phyloP scores from a whole-genome alignment of 2,113 vertebrate species.

The Colistium nudipinnis region DNA sequence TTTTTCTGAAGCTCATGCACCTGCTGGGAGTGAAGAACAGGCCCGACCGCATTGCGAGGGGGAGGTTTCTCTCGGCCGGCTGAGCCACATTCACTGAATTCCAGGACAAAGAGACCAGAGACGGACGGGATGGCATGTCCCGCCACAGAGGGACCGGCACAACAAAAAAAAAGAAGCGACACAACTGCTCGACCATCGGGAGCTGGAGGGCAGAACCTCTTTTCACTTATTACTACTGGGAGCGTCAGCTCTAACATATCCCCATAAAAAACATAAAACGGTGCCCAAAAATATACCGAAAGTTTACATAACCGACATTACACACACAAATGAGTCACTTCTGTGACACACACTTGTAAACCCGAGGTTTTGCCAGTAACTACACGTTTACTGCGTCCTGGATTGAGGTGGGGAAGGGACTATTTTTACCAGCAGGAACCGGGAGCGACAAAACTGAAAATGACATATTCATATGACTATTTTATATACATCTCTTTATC shows the following conservation, averaged over 20 bases:
- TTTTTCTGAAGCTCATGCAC: slow-evolving; percentile 31
- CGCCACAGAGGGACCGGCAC: background rate
- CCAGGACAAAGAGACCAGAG: slow-evolving; percentile 43
- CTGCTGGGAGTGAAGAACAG: slow-evolving; percentile 54
- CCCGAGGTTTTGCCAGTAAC: background rate
- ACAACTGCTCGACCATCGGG: background rate
- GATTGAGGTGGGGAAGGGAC: background rate
- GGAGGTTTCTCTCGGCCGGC: slow-evolving; percentile 19
- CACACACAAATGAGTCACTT: background rate
- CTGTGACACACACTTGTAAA: background rate
- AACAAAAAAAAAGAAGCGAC: background rate
- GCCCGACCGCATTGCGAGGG: slow-evolving; percentile 49
- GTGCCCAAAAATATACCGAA: no score
- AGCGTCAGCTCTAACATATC: background rate
- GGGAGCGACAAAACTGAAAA: background rate
- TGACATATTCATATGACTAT: background rate
- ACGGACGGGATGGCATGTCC: slow-evolving; percentile 10
- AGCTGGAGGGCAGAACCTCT: background rate
- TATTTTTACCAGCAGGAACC: background rate
- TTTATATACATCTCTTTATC: no score
- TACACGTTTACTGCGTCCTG: background rate
- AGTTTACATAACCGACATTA: background rate
- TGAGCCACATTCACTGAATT: slow-evolving; percentile 61
- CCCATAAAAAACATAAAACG: no score
- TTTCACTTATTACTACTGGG: no score